Evolutionary conservation across 2,797 vertebrate genomes (phyloP), one percentile per base, ranked within the genome.

Genomic region (Octomys mimax): DNA sequence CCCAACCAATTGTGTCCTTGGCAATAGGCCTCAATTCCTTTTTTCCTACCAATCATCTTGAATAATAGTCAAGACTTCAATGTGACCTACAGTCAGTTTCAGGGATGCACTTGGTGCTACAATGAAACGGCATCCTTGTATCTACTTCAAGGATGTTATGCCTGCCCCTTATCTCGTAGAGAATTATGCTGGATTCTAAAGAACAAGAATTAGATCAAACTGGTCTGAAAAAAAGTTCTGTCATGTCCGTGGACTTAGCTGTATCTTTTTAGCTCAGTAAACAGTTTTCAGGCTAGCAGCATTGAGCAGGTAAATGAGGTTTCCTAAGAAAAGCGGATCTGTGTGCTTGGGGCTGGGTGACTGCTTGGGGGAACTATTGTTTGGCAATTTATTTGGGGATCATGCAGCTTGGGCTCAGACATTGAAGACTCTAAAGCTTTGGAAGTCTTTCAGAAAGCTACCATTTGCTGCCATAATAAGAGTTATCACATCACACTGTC

Each of bases 401-500:
- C 21, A 9, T 31, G 62, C 42, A 78, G 5, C 61, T 68, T 19
- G 12, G 31, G 36, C 5, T 13, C 64, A 31, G 13, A 62, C 19
- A 0, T 33, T 59, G 39, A 39, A 24, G 49, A 62, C 19, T 31
- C 49, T 16, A 11, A 31, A 70, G 10, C 21, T 49, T 87, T 26
- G 12, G 28, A 13, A 49, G 49, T 87, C 64, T 59, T 71, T 31
- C 73, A 66, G 3, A 16, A n/a, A 57, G 64, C 52, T 22, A 22
- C 24, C 6, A 36, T 39, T 73, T 73, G 70, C 19, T 26, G 11
- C 36, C 2, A 24, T 22, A 70, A 42, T 1, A 11, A 57, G 28
- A 61, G 39, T 22, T 18, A 28, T 5, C n/a, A 1, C 1, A 1
- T 5, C 6, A 31, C 1, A 66, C 7, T 5, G 19, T 18, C 61